Evolutionary conservation across 1,140 invertebrate species (phyloP).

Genomic region (Pseudomyrmex gracilis): DNA sequence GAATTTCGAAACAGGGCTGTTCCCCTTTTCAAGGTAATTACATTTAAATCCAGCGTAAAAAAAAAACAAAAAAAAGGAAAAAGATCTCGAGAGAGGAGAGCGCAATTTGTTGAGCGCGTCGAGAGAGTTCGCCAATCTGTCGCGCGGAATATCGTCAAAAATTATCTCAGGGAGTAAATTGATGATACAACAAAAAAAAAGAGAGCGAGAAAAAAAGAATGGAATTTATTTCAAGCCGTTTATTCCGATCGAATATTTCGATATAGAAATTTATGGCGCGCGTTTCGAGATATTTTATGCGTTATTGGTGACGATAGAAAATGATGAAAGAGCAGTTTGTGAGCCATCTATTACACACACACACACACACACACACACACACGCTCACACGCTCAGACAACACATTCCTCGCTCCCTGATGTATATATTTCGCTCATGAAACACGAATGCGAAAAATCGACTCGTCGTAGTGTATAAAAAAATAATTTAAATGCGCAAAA

Average conservation of each 20-base stretch:
- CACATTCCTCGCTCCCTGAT: neutral
- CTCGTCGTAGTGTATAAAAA: neutral
- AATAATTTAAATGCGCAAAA: slow-evolving; percentile 17
- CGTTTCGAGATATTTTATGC: slow-evolving; percentile 42
- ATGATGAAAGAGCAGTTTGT: slow-evolving; percentile 71
- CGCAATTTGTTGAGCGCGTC: too few relatives aligned
- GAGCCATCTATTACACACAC: slow-evolving; percentile 24
- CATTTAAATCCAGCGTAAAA: slow-evolving; percentile 69
- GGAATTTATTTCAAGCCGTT: slow-evolving; percentile 33
- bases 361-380: too few relatives aligned
- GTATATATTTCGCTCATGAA: neutral
- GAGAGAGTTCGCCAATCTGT: slow-evolving; percentile 35
- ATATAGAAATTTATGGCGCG: slow-evolving; percentile 25
- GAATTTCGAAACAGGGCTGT: slow-evolving; percentile 74
- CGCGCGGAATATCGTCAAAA: slow-evolving; percentile 12
- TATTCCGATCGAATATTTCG: slow-evolving; percentile 4
- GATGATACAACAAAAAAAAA: too few relatives aligned
- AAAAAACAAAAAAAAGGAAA: neutral
- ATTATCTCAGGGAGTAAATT: neutral
- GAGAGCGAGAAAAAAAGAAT: neutral
- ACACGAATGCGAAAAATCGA: slow-evolving; percentile 10
- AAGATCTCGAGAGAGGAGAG: too few relatives aligned
- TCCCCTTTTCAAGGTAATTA: slow-evolving; percentile 74
- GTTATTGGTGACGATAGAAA: slow-evolving; percentile 47
- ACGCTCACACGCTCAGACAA: too few relatives aligned